These are phyloP conservation scores for Drosophila punjabiensis DNA, from an alignment of 1,140 invertebrate genomes.

Conservation along the genomic window DNA sequence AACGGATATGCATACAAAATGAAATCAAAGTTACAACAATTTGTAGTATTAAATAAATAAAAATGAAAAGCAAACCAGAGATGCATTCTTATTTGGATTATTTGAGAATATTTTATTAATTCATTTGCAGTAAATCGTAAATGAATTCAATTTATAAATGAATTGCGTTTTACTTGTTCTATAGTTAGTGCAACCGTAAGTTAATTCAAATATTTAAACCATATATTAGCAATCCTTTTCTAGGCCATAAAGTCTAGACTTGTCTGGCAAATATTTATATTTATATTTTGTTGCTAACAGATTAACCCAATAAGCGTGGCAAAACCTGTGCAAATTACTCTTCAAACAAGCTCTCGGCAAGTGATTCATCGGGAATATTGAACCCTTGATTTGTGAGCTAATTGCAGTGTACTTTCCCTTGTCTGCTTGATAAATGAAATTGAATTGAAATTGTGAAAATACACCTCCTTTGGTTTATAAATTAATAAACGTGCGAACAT, in stretches of 20 bases:
- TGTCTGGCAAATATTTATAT: conserved; percentile 4
- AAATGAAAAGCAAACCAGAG: conserved; percentile 35
- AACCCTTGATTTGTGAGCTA: background rate
- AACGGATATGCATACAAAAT: conserved; percentile 44
- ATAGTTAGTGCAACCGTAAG: conserved; percentile 8
- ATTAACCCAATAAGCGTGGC: conserved; percentile 14
- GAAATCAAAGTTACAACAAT: conserved; percentile 53
- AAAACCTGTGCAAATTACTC: conserved; percentile 11
- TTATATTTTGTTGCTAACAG: conserved; percentile 9
- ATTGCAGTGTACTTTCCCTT: conserved; percentile 8
- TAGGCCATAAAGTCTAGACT: conserved; percentile 30
- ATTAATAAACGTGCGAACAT: background rate
- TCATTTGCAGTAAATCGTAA: background rate
- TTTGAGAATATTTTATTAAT: background rate
- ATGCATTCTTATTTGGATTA: background rate
- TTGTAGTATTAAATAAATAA: conserved; percentile 56
- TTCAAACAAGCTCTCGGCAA: conserved; percentile 8
- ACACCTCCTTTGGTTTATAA: background rate
- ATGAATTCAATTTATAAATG: too few relatives aligned
- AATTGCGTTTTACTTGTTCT: conserved; percentile 14
- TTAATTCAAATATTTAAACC: conserved; percentile 11
- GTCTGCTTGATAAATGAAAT: conserved; percentile 8
- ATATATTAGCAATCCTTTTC: background rate
- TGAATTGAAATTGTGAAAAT: conserved; percentile 25
- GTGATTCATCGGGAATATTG: conserved; percentile 17